These are phyloP conservation scores for Thelaira solivaga DNA, from an alignment of 2,888 invertebrate genomes.

Conservation along the genomic window DNA sequence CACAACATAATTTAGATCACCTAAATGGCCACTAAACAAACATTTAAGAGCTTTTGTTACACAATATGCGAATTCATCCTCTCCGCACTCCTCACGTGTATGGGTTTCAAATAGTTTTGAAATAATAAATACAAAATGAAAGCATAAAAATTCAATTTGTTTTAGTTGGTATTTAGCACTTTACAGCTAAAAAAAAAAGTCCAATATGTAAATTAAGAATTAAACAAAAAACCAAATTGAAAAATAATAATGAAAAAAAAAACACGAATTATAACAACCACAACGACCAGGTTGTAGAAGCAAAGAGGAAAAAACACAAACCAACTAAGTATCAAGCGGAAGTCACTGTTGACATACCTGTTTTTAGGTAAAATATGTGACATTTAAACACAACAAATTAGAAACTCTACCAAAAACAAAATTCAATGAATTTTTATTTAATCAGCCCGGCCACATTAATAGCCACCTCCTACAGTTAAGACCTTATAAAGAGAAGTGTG, in stretches of 20 bases:
- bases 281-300: too few relatives aligned
- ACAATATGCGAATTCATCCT: slow-evolving; percentile 43
- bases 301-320: not conserved
- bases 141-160: slow-evolving; percentile 12
- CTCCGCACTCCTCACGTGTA: not conserved
- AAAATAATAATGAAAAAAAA: not conserved
- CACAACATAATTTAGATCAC: slow-evolving; percentile 18
- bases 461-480: too few relatives aligned
- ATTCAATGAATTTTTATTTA: too few relatives aligned
- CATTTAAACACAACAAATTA: too few relatives aligned
- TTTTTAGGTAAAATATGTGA: too few relatives aligned
- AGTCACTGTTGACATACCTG: too few relatives aligned
- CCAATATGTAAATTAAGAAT: slow-evolving; percentile 55
- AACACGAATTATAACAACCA: too few relatives aligned
- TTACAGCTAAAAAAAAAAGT: slow-evolving; percentile 30
- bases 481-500: too few relatives aligned
- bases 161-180: not conserved
- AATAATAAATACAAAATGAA: slow-evolving; percentile 17
- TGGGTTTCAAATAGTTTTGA: not conserved
- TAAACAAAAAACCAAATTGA: slow-evolving; percentile 15
- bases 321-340: too few relatives aligned
- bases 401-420: too few relatives aligned
- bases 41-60: slow-evolving; percentile 31
- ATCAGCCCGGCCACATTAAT: too few relatives aligned
- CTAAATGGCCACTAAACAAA: slow-evolving; percentile 50